Conservation (phyloP, 2,888 invertebrate genomes). For the Epistrophe grossulariae region DNA sequence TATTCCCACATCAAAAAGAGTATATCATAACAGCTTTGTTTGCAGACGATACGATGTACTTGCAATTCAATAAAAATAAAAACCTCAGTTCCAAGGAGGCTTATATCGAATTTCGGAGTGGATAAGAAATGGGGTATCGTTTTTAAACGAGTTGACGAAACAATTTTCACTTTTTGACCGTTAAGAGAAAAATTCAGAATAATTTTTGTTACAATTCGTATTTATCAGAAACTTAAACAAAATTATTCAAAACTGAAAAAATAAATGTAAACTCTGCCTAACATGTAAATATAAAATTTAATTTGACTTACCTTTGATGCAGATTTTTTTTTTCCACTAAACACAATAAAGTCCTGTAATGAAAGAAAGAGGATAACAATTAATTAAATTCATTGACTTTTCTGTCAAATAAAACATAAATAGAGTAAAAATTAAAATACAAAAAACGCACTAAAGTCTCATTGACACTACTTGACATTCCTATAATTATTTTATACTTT, state of each 20-base stretch:
- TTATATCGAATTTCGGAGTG: no score
- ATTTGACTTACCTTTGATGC: neutral
- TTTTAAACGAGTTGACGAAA: no score
- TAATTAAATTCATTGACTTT: neutral
- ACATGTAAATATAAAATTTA: neutral
- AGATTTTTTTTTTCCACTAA: neutral
- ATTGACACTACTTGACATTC: slow-evolving; percentile 14
- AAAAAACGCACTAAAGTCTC: neutral
- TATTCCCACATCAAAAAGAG: no score
- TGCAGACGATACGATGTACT: no score
- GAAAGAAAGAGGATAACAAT: neutral
- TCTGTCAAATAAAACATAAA: neutral
- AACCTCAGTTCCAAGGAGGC: no score
- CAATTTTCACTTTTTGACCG: no score
- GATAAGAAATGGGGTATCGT: no score
- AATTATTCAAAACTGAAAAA: no score
- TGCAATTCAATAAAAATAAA: no score
- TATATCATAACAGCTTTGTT: no score
- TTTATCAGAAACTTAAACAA: neutral
- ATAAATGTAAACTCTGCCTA: neutral
- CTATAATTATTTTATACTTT: neutral
- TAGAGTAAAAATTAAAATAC: neutral
- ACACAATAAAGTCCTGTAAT: slow-evolving; percentile 6
- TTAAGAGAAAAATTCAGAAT: no score
- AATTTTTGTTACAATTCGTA: neutral